phyloP scores from a whole-genome alignment of 1,140 invertebrate genomes.

The Belonocnema kinseyi region DNA sequence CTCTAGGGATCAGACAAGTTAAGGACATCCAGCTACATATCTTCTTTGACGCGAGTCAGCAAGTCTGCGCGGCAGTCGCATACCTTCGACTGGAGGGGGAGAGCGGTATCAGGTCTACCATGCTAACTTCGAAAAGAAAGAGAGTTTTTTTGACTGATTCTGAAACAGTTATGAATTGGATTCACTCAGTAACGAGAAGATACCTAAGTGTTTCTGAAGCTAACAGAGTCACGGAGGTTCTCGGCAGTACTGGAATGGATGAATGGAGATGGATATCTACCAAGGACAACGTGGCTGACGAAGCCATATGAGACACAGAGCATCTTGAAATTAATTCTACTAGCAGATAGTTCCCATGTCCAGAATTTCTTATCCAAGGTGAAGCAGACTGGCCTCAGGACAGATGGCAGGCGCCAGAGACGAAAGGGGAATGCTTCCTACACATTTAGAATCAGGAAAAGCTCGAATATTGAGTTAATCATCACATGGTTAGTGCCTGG shows the following conservation, averaged over 20 bases:
- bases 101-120: no score
- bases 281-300: neutral
- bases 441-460: neutral
- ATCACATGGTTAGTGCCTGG: no score
- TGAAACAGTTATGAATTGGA: no score
- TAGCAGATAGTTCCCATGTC: neutral
- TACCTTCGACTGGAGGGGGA: no score
- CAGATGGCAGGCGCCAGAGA: neutral
- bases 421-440: neutral
- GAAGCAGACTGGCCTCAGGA: neutral
- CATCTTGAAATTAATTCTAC: neutral
- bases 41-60: no score
- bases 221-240: no score
- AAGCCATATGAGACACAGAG: neutral
- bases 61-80: no score
- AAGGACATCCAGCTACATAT: no score
- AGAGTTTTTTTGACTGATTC: neutral
- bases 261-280: neutral
- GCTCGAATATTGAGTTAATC: neutral
- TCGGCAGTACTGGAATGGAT: neutral
- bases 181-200: no score
- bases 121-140: no score
- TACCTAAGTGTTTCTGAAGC: no score
- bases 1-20: no score
- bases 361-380: neutral